Percentiles rank a stretch among this genome's conserved stretches.
phyloP scores from a whole-genome alignment of 2,113 vertebrate species.

The Mionectes macconnelli region DNA sequence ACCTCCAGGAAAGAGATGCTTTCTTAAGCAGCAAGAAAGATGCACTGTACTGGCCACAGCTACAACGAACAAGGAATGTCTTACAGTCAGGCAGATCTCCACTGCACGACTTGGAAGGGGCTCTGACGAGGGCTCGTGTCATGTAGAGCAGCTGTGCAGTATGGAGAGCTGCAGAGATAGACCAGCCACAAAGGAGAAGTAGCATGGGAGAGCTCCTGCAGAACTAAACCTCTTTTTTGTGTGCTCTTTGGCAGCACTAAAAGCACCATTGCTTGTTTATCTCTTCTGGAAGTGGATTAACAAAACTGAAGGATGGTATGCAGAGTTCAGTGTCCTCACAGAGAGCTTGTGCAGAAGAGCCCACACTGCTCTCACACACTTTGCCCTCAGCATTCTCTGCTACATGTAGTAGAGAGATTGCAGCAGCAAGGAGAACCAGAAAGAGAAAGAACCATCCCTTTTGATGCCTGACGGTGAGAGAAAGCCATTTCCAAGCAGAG shows the following conservation, averaged over 20 bases:
- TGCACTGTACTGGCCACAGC: not conserved
- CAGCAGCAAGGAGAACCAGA: not conserved
- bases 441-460: not conserved
- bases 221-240: not conserved
- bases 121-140: not conserved
- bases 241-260: not conserved
- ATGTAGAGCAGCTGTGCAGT: not conserved
- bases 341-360: not conserved
- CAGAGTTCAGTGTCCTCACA: not conserved
- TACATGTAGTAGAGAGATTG: not conserved
- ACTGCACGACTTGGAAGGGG: not conserved
- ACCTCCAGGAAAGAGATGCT: not conserved
- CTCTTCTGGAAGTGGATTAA: not conserved
- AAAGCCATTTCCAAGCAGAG: conserved; percentile 17
- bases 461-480: not conserved
- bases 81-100: not conserved
- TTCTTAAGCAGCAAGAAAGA: not conserved
- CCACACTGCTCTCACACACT: not conserved
- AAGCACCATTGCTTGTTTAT: not conserved
- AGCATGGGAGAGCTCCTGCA: not conserved
- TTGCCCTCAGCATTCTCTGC: not conserved
- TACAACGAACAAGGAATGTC: not conserved
- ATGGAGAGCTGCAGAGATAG: not conserved
- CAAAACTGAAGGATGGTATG: not conserved
- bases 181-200: not conserved